Base-by-base conservation (phyloP, 2,888 invertebrate genomes). In the Hydropsyche betteni region DNA sequence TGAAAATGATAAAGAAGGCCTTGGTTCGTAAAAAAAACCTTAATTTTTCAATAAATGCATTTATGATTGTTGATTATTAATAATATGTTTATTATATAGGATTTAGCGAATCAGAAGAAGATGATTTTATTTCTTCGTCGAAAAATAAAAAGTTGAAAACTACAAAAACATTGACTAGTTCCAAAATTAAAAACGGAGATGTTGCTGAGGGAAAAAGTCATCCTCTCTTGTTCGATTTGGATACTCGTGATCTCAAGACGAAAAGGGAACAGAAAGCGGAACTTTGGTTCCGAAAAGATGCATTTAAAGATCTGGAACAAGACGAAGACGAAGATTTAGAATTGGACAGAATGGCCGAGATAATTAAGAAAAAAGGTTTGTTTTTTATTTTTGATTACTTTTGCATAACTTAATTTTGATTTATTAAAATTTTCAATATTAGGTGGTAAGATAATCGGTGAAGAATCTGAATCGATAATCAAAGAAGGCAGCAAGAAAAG, bases 251-350 rank as follows among this genome's bases (percentile, higher is more conserved):
- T 79, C 92, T 92, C 78, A 90, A 91, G 72, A 90, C 92, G 5
- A 93, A 91, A 80, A 89, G 92, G 16, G 88, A 91, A 14, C 91
- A 92, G 81, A 94, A 94, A 83, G 95, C 95, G 0, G 91, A 95
- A 81, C 85, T 95, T 50, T 96, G 96, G 95, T 95, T 95, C 84
- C 92, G 95, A 82, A 93, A 95, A 82, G 95, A 95, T 79, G 89
- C 90, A 80, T 93, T 96, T 80, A 93, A 94, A 83, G 90, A 93
- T 81, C 84, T 96, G 33, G 91, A 93, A 80, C 90, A 92, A 77
- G 95, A 95, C 75, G 92, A 92, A 68, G 96, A 96, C 82, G 96
- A 95, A 84, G 96, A 96, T 80, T 88, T 94, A 6, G 97, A 97
- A 85, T 88, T 97, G 79, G 94, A 96, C 82, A 91, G 91, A 82